Conservation (phyloP, 2,113 vertebrate species). For the Cyanoliseus patagonus region DNA sequence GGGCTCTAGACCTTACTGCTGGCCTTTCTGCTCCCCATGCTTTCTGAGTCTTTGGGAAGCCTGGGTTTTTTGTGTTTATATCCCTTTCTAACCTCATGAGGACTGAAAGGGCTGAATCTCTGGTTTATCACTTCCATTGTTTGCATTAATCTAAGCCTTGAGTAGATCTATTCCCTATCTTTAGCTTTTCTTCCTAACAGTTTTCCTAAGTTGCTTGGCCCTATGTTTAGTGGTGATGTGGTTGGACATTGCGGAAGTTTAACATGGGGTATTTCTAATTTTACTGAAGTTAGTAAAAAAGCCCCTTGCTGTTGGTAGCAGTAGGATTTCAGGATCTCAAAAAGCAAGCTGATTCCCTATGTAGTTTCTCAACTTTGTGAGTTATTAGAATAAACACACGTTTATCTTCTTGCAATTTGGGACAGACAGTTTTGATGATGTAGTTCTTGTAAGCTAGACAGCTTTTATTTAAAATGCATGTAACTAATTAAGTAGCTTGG, state of each 20-base stretch:
- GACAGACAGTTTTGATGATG: not conserved
- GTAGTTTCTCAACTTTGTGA: not conserved
- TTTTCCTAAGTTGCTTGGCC: not conserved
- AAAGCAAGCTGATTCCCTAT: not conserved
- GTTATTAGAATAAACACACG: not conserved
- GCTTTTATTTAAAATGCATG: constrained; percentile 19
- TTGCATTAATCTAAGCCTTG: not conserved
- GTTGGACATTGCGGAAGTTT: not conserved
- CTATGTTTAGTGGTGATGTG: not conserved
- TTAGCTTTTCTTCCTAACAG: not conserved
- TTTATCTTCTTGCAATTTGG: not conserved
- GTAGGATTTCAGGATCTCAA: not conserved
- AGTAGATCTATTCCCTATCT: not conserved
- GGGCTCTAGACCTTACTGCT: not conserved
- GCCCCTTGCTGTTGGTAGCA: not conserved
- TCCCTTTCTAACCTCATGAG: not conserved
- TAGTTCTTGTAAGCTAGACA: not conserved
- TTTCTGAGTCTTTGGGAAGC: not conserved
- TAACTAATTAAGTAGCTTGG: constrained; percentile 53
- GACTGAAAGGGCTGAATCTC: not conserved
- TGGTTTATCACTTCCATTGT: constrained; percentile 9
- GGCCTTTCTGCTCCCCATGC: not conserved
- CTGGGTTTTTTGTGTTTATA: not conserved
- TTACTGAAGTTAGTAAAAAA: not conserved
- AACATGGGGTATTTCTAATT: not conserved